Evolutionary conservation across 2,113 vertebrate genomes (phyloP).

Genomic region (Falco punctatus): DNA sequence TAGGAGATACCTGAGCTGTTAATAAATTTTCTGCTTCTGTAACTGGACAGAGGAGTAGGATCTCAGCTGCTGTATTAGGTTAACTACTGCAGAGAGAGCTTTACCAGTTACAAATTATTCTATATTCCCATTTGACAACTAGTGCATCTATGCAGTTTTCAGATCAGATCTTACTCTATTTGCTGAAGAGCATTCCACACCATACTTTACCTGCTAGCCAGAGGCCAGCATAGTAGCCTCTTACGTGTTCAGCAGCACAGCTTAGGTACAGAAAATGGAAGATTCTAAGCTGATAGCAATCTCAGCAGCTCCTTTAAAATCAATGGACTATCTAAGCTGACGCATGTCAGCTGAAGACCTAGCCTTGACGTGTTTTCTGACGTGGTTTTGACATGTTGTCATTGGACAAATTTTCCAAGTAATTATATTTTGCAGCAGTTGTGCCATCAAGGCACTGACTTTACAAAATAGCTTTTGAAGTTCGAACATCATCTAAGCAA

Average conservation of each 20-base stretch:
- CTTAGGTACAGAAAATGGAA: background rate
- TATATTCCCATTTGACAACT: background rate
- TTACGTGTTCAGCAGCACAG: accelerated
- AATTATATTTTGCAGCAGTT: background rate
- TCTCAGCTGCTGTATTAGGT: background rate
- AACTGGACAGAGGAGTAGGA: background rate
- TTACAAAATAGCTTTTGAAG: background rate
- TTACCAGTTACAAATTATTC: background rate
- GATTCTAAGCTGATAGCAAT: background rate
- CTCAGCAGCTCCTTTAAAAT: background rate
- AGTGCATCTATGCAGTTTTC: background rate
- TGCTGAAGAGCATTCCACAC: background rate
- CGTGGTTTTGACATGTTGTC: background rate
- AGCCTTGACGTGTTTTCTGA: background rate
- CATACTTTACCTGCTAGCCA: background rate
- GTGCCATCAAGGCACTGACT: background rate
- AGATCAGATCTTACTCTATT: background rate
- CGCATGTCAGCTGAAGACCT: background rate
- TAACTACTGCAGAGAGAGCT: background rate
- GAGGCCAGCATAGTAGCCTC: background rate
- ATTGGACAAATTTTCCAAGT: background rate
- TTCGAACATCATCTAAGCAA: background rate
- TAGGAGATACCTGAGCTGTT: background rate
- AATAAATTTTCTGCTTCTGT: background rate
- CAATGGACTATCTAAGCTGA: background rate